Evolutionary conservation across 2,113 vertebrate genomes (phyloP), one percentile per base, ranked within the genome.

Genomic region (Aramus guarauna): DNA sequence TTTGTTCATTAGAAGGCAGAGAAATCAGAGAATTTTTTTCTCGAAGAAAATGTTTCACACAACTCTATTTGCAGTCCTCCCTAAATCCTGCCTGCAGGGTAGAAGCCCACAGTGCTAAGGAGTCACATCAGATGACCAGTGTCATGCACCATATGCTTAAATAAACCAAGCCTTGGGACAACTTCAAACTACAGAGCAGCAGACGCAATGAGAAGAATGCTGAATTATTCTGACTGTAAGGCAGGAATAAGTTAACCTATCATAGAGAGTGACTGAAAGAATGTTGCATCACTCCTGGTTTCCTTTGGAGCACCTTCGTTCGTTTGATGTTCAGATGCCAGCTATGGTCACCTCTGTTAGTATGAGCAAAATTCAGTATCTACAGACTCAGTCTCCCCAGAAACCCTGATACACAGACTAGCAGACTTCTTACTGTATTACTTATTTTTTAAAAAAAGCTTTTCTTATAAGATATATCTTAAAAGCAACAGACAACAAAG

Each of bases 191-290:
- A 37, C 60, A 83, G 62, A 76, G 55, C 36, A 81, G 62, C 2
- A 1, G n/a, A 90, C 66, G 39, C 48, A 72, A 22, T 43, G 43
- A 82, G 34, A 68, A 71, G 20, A 86, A 45, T 32, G 18, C 4
- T 80, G n/a, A 94, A 81, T 92, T 94, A 85, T 82, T 95, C 48
- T 89, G n/a, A 78, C 80, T 82, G 24, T 56, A 53, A 85, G 36
- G 62, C 43, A 87, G 26, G 22, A 86, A 74, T 43, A 92, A 68
- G 43, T 48, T 72, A 71, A 71, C 34, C 19, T 63, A 3, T 59
- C 66, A 43, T 1, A 52, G 26, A 76, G 17, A 86, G 19, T 30
- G 34, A 63, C 60, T 93, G 59, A 77, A 85, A 75, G 37, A 59
- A 15, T 76, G 60, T 66, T 55, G 80, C 36, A 85, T 41, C 37